Base-by-base conservation (phyloP, 2,888 invertebrate species). In the Antheraea yamamai region DNA sequence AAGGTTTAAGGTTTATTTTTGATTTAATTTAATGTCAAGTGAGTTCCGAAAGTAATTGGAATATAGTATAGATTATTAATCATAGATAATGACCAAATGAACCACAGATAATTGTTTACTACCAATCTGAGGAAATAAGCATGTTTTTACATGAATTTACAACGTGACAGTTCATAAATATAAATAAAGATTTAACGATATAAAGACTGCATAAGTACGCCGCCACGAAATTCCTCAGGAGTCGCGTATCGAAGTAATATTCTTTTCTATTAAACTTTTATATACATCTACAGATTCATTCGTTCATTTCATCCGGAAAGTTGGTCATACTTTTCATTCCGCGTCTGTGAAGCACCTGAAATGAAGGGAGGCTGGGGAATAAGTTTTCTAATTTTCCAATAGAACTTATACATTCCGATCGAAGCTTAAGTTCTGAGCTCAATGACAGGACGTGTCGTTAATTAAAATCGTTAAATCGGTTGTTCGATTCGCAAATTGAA, bases 321-420 rank as follows among this genome's bases (percentile, higher is more conserved):
- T 93, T 90, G 84, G 78, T 84, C 90, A 89, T 90, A 90, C 89
- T 87, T 88, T 78, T 79, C 81, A 80, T 82, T 80, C 81, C 82
- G 73, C 73, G 64, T 76, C 52, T 73, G 64, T 73, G 81, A 86
- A 85, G 83, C 87, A 89, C 88, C 90, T 90, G 88, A 88, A 89
- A 88, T 85, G 86, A 84, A 82, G 80, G 77, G 77, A 74, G 77
- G 30, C 73, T 73, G 55, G 12, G 75, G 80, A 72, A 75, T 64
- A 91, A 94, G 89, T 93, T 94, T 93, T 92, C 91, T 91, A 93
- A 93, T 93, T 92, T 93, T 88, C 92, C 88, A 87, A 91, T 90
- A 83, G 88, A 90, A 90, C 87, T 91, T 92, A 87, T 89, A 89
- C 88, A 91, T 91, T 88, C 88, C 88, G 78, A 83, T 84, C 81